Evolutionary conservation across 2,888 invertebrate genomes (phyloP).

Genomic region (Nephrotoma appendiculata): DNA sequence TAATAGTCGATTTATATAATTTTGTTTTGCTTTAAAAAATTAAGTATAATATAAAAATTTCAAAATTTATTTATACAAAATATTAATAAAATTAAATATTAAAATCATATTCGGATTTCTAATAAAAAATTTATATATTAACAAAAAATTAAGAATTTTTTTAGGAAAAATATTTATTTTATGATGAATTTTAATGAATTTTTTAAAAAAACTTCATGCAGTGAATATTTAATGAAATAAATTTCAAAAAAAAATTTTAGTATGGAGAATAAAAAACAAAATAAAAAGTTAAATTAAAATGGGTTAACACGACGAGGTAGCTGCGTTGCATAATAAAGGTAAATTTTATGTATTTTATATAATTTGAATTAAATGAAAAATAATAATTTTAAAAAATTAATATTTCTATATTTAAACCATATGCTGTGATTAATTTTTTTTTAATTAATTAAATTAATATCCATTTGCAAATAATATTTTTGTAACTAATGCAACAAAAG

Average conservation of each 20-base stretch:
- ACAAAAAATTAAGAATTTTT: not conserved
- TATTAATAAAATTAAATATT: not conserved
- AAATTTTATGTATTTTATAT: constrained; percentile 1
- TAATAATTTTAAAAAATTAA: not conserved
- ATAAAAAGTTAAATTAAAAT: not conserved
- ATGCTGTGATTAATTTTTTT: not conserved
- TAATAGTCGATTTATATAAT: not conserved
- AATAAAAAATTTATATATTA: not conserved
- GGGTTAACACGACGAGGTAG: constrained; percentile 8
- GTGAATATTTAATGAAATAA: constrained; percentile 3
- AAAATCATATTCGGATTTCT: not conserved
- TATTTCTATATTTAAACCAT: not conserved
- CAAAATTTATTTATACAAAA: not conserved
- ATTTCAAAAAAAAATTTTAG: not conserved
- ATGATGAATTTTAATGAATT: not conserved
- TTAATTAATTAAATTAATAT: not conserved
- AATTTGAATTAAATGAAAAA: not conserved
- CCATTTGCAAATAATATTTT: not conserved
- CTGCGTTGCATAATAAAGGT: constrained; percentile 8
- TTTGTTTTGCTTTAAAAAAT: not conserved
- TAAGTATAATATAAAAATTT: not conserved
- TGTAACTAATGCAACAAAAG: too few relatives aligned
- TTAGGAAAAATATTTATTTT: not conserved
- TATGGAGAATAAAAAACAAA: not conserved
- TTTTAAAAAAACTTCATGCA: constrained; percentile 4